Evolutionary conservation across 1,140 invertebrate genomes (phyloP), one percentile per base, ranked within the genome.

Genomic region (Conus betulinus): DNA sequence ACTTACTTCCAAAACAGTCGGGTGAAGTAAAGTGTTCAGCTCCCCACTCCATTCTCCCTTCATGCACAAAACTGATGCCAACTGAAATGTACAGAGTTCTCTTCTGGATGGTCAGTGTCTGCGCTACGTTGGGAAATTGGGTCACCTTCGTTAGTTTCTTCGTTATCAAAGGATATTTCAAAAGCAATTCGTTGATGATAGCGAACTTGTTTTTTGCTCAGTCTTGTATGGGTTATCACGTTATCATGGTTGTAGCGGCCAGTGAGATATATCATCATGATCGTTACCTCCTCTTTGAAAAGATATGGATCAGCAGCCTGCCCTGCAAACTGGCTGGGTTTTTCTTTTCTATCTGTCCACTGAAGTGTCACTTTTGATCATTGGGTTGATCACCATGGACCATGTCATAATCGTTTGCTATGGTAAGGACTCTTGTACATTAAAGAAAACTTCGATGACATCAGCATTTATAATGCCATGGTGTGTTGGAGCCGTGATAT

Each of bases 221-320:
- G 15, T 67, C 84, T 55, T 79, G 82, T n/a, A 88, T 88, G 87
- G 87, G 87, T 3, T 23, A 82, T 20, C 79, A 88, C 79, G 23
- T 88, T 53, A 57, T 67, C 55, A 88, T 88, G 52, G 60, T 84
- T 17, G 87, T 79, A 23, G 13, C 71, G 20, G 87, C 87, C 17
- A 82, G 84, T 74, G 52, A 63, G 13, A 85, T 84, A 39, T 88
- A 55, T 74, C 96, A 94, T n/a, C 96, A 94, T n/a, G 17, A 78
- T 11, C 39, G 39, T 39, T 89, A 89, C 51, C 52, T 84, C 39
- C 23, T 23, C 8, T 23, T 55, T 10, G 87, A 84, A n/a, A 13
- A 20, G 10, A 57, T 67, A 10, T 88, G 87, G 87, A 88, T 53
- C n/a, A 84, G 20, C n/a, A 84, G 82, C 27, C 11, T 25, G 3